phyloP scores from a whole-genome alignment of 1,140 invertebrate species.

The Leptinotarsa lineolata region DNA sequence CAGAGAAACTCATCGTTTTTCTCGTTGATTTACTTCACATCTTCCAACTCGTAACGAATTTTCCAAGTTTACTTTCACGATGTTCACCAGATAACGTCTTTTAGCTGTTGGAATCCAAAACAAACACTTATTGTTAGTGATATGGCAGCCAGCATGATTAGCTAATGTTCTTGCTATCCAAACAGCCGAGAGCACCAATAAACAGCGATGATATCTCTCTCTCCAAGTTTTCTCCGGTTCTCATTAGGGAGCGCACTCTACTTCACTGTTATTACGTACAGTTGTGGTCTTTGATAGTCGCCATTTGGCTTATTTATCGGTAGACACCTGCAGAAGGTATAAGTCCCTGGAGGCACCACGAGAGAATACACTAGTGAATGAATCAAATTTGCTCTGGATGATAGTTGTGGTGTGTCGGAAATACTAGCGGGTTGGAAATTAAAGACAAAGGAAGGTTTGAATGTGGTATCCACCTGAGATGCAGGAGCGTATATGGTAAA shows the following conservation, averaged over 20 bases:
- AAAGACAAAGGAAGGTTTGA: no score
- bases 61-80: no score
- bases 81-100: no score
- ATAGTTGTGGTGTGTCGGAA: background rate
- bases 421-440: no score
- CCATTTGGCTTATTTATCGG: background rate
- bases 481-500: no score
- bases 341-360: background rate
- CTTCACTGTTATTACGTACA: constrained; percentile 1
- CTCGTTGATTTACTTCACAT: no score
- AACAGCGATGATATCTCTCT: background rate
- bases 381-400: background rate
- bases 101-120: no score
- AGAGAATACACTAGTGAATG: background rate
- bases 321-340: background rate
- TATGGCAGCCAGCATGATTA: background rate
- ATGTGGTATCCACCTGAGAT: no score
- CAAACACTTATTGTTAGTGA: no score
- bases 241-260: background rate
- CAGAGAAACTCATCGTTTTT: no score
- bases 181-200: background rate
- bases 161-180: constrained; percentile 1
- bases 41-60: no score
- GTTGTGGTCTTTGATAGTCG: constrained; percentile 7
- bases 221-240: constrained; percentile 1